These are phyloP conservation scores for Candoia aspera DNA, from an alignment of 2,113 vertebrate species.

Conservation along the genomic window DNA sequence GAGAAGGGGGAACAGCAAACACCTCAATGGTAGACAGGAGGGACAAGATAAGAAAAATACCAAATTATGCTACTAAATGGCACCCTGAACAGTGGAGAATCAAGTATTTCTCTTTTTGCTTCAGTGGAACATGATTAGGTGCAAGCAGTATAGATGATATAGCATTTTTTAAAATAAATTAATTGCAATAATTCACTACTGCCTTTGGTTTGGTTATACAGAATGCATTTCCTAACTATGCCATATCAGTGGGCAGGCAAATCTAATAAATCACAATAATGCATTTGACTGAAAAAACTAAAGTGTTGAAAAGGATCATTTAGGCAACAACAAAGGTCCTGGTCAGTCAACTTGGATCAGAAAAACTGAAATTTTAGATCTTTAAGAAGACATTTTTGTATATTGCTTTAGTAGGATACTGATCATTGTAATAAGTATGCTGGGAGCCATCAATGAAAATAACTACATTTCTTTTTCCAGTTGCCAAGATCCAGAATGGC, in stretches of 20 bases:
- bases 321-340: background rate
- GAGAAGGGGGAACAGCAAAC: background rate
- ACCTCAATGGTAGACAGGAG: background rate
- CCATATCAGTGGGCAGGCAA: background rate
- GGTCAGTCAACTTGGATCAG: background rate
- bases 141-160: background rate
- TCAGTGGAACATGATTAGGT: background rate
- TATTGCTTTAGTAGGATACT: background rate
- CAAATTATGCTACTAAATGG: background rate
- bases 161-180: background rate
- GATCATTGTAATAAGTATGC: slow-evolving; percentile 31
- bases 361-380: background rate
- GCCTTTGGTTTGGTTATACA: background rate
- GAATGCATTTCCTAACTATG: background rate
- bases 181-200: background rate
- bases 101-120: background rate
- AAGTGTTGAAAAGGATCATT: background rate
- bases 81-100: background rate
- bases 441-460: slow-evolving; percentile 57
- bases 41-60: background rate
- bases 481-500: slow-evolving; percentile 67
- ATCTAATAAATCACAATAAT: background rate
- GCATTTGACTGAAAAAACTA: background rate
- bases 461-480: slow-evolving; percentile 62
- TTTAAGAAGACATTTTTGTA: background rate